A percentile compares a stretch with the other conserved stretches of the same genome.
These are phyloP conservation scores for Tipula vernalis DNA, from an alignment of 2,888 invertebrate species.

Conservation along the genomic window DNA sequence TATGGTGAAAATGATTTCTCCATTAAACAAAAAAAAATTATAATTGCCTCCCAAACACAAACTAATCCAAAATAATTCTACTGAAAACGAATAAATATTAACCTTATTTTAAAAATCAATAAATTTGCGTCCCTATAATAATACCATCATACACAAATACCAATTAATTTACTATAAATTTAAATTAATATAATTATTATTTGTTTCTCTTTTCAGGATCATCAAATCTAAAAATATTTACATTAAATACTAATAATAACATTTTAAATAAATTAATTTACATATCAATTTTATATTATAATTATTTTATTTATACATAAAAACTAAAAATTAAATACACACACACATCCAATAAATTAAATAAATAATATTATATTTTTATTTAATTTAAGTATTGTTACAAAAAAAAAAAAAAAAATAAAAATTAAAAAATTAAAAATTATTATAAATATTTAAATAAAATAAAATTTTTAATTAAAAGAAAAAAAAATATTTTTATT, in stretches of 20 bases:
- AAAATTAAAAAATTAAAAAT: background rate
- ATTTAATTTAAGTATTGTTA: background rate
- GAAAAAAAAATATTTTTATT: background rate
- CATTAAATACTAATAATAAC: background rate
- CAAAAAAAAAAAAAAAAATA: background rate
- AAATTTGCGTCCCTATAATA: too few species aligned
- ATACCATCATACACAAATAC: too few species aligned
- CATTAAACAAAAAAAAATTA: too few species aligned
- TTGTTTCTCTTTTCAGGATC: background rate
- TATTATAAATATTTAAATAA: background rate
- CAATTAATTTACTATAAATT: background rate
- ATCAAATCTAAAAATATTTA: slow-evolving; percentile 5
- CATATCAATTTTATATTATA: slow-evolving; percentile 9
- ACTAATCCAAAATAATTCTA: background rate
- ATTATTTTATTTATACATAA: slow-evolving; percentile 8
- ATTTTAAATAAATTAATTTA: background rate
- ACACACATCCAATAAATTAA: background rate
- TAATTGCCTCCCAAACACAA: background rate
- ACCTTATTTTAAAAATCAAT: too few species aligned
- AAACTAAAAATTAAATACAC: background rate
- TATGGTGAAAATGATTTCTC: too few species aligned
- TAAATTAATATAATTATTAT: background rate
- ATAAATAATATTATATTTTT: background rate
- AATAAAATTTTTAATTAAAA: background rate
- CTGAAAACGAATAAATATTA: background rate